Evolutionary conservation across 2,888 invertebrate species (phyloP), one percentile per base, ranked within the genome.

Genomic region (Hypomecis punctinalis): DNA sequence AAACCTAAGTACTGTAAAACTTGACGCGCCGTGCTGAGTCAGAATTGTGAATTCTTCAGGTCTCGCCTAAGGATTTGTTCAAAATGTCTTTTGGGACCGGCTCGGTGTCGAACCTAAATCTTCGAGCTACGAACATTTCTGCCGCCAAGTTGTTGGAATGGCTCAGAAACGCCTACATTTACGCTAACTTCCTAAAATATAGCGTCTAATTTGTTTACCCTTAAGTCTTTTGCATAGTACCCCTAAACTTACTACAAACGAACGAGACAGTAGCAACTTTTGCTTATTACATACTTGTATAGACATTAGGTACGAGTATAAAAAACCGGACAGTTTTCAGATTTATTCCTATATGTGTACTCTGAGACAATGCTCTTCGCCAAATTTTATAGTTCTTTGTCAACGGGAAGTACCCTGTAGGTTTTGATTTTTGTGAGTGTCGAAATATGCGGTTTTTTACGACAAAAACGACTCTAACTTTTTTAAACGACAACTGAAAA

Each of bases 1-100:
- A 73, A 77, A 72, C 66, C 63, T 69, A 73, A n/a, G n/a, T n/a
- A 23, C 45, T 66, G 64, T 63, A 71, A 66, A 72, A 76, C 68
- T 72, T 68, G 68, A 67, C 59, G 67, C 75, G 64, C 67, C 53
- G 45, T 45, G 71, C 74, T 71, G 68, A 61, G 65, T 63, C 37
- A 63, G 66, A 73, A 72, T 76, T 72, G 69, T 74, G 65, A 74
- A 73, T 76, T 72, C 70, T 77, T 77, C 71, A 70, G 78, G 71
- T 72, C 66, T 68, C 65, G 63, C 57, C 55, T 64, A 61, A 56
- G 67, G 67, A 75, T 79, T 73, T 75, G 72, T 61, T 57, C 52
- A 71, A 71, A 76, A 72, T 69, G 72, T 72, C 78, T 72, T 70
- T 56, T 60, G 75, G 76, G 75, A 75, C 67, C 47, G 55, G 59